Percentiles rank a stretch among this genome's conserved stretches.
phyloP scores from a whole-genome alignment of 2,113 vertebrate genomes.

The Cottus gobio region DNA sequence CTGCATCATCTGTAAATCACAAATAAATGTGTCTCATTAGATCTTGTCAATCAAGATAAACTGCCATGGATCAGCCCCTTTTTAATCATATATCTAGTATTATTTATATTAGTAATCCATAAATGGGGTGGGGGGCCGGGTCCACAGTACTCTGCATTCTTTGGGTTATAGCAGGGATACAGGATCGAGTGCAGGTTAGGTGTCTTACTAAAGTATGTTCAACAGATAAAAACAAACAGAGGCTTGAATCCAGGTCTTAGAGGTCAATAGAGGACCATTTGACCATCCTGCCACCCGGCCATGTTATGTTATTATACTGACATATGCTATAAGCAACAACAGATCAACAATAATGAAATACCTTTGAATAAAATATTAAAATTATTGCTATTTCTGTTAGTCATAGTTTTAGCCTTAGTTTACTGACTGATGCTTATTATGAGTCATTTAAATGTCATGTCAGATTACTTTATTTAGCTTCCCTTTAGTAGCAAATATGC shows the following conservation, averaged over 20 bases:
- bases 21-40: constrained; percentile 13
- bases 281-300: background rate
- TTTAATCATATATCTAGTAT: background rate
- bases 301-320: background rate
- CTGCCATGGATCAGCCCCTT: background rate
- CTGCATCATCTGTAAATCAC: constrained; percentile 1
- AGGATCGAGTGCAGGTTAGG: background rate
- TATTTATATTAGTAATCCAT: background rate
- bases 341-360: background rate
- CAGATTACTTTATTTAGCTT: constrained; percentile 11
- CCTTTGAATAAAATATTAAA: background rate
- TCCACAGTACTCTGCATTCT: background rate
- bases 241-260: background rate
- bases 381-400: background rate
- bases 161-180: background rate
- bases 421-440: background rate
- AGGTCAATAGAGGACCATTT: background rate
- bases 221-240: background rate
- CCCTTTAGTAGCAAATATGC: background rate
- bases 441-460: constrained; percentile 8
- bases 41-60: constrained; percentile 23
- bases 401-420: background rate
- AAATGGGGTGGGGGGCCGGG: background rate
- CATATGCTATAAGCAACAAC: background rate
- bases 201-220: background rate